Base-by-base conservation (phyloP, 2,888 invertebrate species). In the Linnaemya vulpina region DNA sequence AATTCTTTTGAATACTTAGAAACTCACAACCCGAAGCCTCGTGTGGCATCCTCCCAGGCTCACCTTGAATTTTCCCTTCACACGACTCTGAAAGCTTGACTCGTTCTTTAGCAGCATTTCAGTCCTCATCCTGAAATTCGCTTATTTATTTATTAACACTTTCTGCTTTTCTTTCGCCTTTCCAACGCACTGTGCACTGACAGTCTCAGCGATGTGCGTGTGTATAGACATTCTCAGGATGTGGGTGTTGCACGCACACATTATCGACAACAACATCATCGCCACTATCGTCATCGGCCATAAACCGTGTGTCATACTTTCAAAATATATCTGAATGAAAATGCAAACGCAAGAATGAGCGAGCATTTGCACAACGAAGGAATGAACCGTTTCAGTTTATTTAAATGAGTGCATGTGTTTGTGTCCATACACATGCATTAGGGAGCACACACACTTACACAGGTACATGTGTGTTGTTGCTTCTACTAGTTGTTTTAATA, bases 211-310 rank as follows among this genome's bases (percentile, higher is more conserved):
- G 68, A 35, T 70, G 51, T 63, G 71, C 55, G 53, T 71, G 71
- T 63, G 35, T 38, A 46, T 51, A 49, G 35, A 74, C 58, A 55
- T 71, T 67, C 53, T 53, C 15, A 20, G 43, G 70, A 71, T 75
- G 82, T 75, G 70, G 85, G 85, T 82, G 85, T 75, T 82, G 74
- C 85, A 85, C 82, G 85, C 85, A 82, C 63, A 77, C 58, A 77
- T 58, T 43, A 74, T 70, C 51, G 17, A 15, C 70, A 63, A 22
- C 43, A 65, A 25, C 35, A 55, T 25, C 15, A 25, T 17, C 40
- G n/a, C 38, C 40, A 25, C n/a, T 38, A 51, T 15, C 40, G 20
- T 22, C 25, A 46, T 17, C 20, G 8, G n/a, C 40, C 62, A 5
- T 43, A 63, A 53, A 22, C 77, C 77, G 60, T 82, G 82, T 75